phyloP scores from a whole-genome alignment of 2,113 vertebrate genomes.

The Microtus oregoni region DNA sequence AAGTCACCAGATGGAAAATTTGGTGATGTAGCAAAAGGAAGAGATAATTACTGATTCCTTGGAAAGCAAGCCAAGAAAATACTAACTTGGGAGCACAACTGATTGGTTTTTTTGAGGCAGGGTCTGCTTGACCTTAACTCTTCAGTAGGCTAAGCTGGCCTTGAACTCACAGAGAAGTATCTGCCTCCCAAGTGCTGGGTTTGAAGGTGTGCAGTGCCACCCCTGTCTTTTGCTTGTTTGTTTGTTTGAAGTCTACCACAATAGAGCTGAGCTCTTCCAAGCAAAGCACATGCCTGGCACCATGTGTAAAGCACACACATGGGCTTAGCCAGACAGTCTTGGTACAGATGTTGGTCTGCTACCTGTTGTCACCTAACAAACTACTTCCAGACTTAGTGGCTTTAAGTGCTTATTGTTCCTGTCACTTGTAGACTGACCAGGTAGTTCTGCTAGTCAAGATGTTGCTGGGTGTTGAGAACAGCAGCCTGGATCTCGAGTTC shows the following conservation, averaged over 20 bases:
- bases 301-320: neutral
- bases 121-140: neutral
- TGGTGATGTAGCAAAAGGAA: neutral
- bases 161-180: neutral
- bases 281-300: neutral
- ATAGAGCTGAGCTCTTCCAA: neutral
- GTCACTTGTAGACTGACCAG: neutral
- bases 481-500: neutral
- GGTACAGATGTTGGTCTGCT: neutral
- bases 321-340: neutral
- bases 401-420: neutral
- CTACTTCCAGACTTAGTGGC: neutral
- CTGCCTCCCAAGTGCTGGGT: neutral
- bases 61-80: constrained; percentile 18
- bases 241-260: neutral
- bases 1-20: neutral
- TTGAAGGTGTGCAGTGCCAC: neutral
- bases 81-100: neutral
- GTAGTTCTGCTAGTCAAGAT: neutral
- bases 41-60: neutral
- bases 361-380: neutral
- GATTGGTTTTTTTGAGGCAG: neutral
- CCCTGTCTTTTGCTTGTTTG: no score
- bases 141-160: neutral
- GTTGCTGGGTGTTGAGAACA: neutral